phyloP scores from a whole-genome alignment of 2,113 vertebrate genomes.

The Cyprinodon brontotheroides region DNA sequence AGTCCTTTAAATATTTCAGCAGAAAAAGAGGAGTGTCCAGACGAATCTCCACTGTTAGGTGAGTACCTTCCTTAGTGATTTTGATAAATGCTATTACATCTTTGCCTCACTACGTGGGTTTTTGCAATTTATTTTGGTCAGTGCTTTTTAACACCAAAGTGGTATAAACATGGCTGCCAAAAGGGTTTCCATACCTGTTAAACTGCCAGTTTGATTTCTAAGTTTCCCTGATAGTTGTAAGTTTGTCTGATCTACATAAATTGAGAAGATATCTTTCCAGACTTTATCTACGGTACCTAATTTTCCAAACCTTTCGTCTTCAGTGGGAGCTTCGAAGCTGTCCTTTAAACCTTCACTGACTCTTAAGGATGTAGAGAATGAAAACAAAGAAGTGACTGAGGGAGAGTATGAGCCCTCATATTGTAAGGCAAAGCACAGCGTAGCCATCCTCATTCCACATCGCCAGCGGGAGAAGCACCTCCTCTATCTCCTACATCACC shows the following conservation, averaged over 20 bases:
- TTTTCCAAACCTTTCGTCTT: conserved; percentile 1
- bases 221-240: too few species aligned
- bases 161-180: not conserved
- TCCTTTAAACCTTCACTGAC: conserved; percentile 84
- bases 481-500: conserved; percentile 88
- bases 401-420: conserved; percentile 83
- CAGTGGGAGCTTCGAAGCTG: conserved; percentile 85
- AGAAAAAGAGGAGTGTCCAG: conserved; percentile 57
- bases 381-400: conserved; percentile 80
- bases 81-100: not conserved
- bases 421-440: conserved; percentile 84
- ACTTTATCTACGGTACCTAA: not conserved
- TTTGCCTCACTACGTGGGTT: not conserved
- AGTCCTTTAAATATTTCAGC: conserved; percentile 52
- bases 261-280: not conserved
- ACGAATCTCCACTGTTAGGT: conserved; percentile 74
- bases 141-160: not conserved
- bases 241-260: not conserved
- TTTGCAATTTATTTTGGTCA: not conserved
- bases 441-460: conserved; percentile 92
- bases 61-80: conserved; percentile 46
- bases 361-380: conserved; percentile 81
- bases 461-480: conserved; percentile 91
- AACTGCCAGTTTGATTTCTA: not conserved
- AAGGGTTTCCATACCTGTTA: not conserved